Percentiles rank a stretch among this genome's conserved stretches.
Conservation (phyloP, 2,797 vertebrate genomes). For the Otolemur crassicaudatus region DNA sequence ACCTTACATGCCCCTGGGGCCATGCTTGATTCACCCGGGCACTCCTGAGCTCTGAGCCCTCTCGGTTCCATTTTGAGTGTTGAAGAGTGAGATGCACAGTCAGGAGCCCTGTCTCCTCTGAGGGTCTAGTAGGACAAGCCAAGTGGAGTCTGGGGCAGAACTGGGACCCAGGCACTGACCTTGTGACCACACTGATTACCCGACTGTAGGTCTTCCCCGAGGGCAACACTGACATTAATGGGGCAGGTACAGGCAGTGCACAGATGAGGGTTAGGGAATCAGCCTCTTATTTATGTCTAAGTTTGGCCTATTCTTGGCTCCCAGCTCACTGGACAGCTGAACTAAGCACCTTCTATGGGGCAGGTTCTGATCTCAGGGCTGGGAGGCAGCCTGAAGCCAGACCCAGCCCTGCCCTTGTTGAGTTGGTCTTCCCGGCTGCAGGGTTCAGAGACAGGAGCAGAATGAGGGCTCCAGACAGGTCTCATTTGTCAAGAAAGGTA, state of each 20-base stretch:
- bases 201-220: rapidly evolving
- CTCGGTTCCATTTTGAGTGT: not conserved
- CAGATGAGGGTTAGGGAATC: not conserved
- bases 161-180: too few relatives aligned
- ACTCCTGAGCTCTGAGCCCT: not conserved
- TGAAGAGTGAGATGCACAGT: not conserved
- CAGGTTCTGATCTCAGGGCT: not conserved
- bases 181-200: rapidly evolving
- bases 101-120: not conserved
- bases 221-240: rapidly evolving
- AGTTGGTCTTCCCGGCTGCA: not conserved
- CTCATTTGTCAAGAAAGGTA: not conserved
- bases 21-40: too few relatives aligned
- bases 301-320: not conserved
- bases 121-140: not conserved
- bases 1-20: not conserved
- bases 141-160: not conserved
- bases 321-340: not conserved
- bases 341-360: rapidly evolving
- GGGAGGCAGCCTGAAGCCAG: rapidly evolving
- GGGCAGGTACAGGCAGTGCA: not conserved
- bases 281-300: rapidly evolving
- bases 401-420: too few relatives aligned
- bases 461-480: not conserved
- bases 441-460: not conserved